phyloP scores from a whole-genome alignment of 92 coral and sea anemone genomes.

The Phymanthus crucifer region DNA sequence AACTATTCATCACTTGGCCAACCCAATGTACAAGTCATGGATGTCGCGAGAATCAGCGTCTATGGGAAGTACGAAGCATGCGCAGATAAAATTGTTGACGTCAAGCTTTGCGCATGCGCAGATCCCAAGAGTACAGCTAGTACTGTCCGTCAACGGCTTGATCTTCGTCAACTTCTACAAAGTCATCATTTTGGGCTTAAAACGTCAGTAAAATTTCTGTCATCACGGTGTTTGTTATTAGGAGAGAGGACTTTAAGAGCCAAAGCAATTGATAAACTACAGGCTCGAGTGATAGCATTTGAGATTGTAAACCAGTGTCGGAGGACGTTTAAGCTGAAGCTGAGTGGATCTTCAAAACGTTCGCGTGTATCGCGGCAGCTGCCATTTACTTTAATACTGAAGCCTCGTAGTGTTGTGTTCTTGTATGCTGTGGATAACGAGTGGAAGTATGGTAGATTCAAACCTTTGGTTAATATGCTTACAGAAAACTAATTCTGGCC shows the following conservation, averaged over 20 bases:
- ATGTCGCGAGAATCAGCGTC: conserved; percentile 71
- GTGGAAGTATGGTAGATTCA: conserved; percentile 80
- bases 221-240: conserved; percentile 58
- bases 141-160: conserved; percentile 18
- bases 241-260: conserved; percentile 43
- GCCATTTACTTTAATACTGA: conserved; percentile 56
- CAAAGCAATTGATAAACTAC: conserved; percentile 40
- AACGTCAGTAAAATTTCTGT: conserved; percentile 37
- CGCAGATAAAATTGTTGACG: conserved; percentile 75
- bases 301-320: conserved; percentile 70
- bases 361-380: conserved; percentile 53
- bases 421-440: conserved; percentile 65
- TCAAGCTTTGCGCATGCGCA: conserved; percentile 87
- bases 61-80: conserved; percentile 82
- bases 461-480: conserved; percentile 54
- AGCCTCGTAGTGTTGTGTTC: conserved; percentile 72
- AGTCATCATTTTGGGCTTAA: conserved; percentile 53
- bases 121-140: conserved; percentile 14
- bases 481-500: not conserved
- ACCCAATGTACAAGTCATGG: conserved; percentile 53
- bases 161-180: conserved; percentile 35
- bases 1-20: conserved; percentile 60
- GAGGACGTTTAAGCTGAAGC: conserved; percentile 43
- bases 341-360: conserved; percentile 58
- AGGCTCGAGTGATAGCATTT: conserved; percentile 60